phyloP scores from a whole-genome alignment of 2,888 invertebrate species.

The Drosophila meridionalis region DNA sequence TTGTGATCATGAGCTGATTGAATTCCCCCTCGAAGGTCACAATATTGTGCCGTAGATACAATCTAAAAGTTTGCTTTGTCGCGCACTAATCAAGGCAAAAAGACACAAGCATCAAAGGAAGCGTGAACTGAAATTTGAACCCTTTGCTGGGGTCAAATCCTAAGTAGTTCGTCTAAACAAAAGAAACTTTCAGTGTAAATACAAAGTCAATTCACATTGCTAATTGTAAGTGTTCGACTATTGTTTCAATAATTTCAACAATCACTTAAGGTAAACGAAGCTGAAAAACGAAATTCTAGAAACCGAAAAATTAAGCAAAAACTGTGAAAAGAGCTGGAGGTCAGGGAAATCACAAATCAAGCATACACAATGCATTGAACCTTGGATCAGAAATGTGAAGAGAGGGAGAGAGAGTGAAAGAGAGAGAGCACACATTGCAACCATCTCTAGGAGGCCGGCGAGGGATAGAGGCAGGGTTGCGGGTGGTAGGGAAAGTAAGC shows the following conservation, averaged over 20 bases:
- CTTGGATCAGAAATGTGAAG: constrained; percentile 10
- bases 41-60: constrained; percentile 4
- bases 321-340: background rate
- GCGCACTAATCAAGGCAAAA: constrained; percentile 5
- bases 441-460: background rate
- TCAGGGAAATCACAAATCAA: constrained; percentile 56
- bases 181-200: constrained; percentile 5
- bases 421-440: background rate
- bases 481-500: constrained; percentile 12
- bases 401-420: background rate
- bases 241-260: constrained; percentile 27
- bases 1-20: constrained; percentile 10
- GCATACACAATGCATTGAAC: constrained; percentile 68
- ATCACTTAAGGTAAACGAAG: constrained; percentile 53
- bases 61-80: constrained; percentile 12
- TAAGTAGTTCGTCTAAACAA: constrained; percentile 29
- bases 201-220: constrained; percentile 26
- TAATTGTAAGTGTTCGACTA: constrained; percentile 2
- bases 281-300: constrained; percentile 33
- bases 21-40: constrained; percentile 20
- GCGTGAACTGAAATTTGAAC: constrained; percentile 36
- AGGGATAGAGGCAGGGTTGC: background rate
- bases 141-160: constrained; percentile 29
- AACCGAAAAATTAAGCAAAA: constrained; percentile 36
- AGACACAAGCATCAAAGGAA: constrained; percentile 38